phyloP scores from a whole-genome alignment of 2,113 vertebrate species.

The Pelvicachromis taeniatus region DNA sequence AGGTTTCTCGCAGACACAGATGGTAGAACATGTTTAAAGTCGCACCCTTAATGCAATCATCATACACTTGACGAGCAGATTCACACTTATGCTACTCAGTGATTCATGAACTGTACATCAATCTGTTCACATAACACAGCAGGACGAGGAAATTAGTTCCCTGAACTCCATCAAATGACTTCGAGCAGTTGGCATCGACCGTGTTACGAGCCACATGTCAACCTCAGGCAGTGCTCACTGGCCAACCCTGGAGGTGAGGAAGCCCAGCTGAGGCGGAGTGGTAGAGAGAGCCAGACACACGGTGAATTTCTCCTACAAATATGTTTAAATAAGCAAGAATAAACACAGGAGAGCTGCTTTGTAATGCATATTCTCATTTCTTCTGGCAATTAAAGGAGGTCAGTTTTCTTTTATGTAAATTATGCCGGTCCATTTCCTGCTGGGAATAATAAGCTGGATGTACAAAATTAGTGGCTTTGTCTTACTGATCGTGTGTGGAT shows the following conservation, averaged over 20 bases:
- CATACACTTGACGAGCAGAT: not conserved
- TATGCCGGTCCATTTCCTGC: not conserved
- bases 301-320: not conserved
- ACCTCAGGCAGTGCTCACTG: not conserved
- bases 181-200: not conserved
- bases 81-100: constrained; percentile 3
- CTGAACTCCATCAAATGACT: not conserved
- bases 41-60: constrained; percentile 1
- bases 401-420: not conserved
- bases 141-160: not conserved
- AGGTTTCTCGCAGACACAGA: constrained; percentile 1
- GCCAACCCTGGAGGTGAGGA: not conserved
- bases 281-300: not conserved
- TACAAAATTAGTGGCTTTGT: not conserved
- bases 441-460: not conserved
- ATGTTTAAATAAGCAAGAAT: not conserved
- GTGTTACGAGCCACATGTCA: not conserved
- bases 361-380: not conserved
- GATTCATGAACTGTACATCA: constrained; percentile 8
- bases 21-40: constrained; percentile 11
- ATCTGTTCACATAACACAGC: constrained; percentile 21
- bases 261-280: not conserved
- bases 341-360: not conserved
- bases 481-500: not conserved
- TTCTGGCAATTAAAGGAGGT: not conserved